Evolutionary conservation across 2,797 vertebrate genomes (phyloP).

Genomic region (Neoniphon sammara): DNA sequence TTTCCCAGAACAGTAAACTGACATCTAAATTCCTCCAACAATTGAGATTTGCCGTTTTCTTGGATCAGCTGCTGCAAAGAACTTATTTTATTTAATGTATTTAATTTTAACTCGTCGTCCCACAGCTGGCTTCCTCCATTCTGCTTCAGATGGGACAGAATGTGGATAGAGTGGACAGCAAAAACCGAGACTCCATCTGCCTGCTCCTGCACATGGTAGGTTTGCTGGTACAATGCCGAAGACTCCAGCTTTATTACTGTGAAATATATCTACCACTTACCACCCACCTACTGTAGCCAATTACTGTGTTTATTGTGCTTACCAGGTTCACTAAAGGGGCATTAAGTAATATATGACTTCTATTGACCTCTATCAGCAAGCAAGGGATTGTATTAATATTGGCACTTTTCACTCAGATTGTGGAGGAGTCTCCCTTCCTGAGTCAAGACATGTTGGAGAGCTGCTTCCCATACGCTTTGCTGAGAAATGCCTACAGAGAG

Average conservation of each 20-base stretch:
- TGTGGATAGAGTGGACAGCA: constrained; percentile 83
- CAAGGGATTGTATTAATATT: no score
- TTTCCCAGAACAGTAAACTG: background rate
- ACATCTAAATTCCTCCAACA: no score
- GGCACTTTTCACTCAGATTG: constrained; percentile 80
- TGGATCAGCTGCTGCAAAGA: no score
- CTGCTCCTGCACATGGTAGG: constrained; percentile 91
- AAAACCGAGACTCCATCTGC: constrained; percentile 92
- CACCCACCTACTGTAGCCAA: background rate
- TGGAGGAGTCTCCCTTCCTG: constrained; percentile 91
- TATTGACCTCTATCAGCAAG: no score
- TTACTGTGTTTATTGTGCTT: background rate
- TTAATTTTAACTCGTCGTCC: constrained; percentile 38
- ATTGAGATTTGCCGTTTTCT: no score
- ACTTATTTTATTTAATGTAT: constrained; percentile 51
- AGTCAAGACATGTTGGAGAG: constrained; percentile 93
- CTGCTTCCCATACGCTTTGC: constrained; percentile 93
- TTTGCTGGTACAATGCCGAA: background rate
- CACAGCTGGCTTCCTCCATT: constrained; percentile 89
- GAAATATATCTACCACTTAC: background rate
- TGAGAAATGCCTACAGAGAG: constrained; percentile 92
- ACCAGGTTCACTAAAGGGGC: no score
- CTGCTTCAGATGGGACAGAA: constrained; percentile 93
- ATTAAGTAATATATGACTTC: no score
- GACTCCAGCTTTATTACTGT: no score